These are phyloP conservation scores for Tadarida brasiliensis DNA, from an alignment of 2,797 vertebrate genomes.

Conservation along the genomic window DNA sequence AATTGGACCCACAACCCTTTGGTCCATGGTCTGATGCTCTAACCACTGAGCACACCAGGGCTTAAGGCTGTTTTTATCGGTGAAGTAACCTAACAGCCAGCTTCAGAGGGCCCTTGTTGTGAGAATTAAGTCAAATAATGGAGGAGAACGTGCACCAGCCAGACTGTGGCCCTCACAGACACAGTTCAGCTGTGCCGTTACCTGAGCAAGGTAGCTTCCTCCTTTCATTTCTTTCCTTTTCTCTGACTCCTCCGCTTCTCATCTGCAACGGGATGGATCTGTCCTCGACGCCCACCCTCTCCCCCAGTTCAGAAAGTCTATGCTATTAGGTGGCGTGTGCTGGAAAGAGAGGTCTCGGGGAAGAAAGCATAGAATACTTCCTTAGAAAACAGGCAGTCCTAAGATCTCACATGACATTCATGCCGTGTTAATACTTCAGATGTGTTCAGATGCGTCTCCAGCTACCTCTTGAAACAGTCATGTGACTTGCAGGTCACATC, in stretches of 20 bases:
- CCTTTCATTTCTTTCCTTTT: background rate
- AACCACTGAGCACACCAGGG: too few relatives aligned
- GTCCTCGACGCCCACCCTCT: background rate
- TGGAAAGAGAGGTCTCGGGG: background rate
- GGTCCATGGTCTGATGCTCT: too few relatives aligned
- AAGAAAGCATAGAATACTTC: background rate
- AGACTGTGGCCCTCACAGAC: background rate
- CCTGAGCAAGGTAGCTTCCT: background rate
- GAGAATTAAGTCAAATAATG: background rate
- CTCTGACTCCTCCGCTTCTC: background rate
- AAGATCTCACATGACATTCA: background rate
- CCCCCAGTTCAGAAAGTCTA: background rate
- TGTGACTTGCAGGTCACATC: background rate
- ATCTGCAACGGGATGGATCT: background rate
- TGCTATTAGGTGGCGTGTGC: rapidly evolving
- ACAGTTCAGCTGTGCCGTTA: background rate
- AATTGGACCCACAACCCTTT: too few relatives aligned
- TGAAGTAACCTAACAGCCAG: background rate
- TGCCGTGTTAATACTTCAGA: background rate
- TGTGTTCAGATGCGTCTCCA: background rate
- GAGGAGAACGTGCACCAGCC: background rate
- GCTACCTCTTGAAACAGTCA: background rate
- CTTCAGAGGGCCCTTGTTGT: background rate
- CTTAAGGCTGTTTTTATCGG: background rate
- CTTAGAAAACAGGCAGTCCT: background rate